Base-by-base conservation (phyloP, 1,140 invertebrate species). In the Leguminivora glycinivorella region DNA sequence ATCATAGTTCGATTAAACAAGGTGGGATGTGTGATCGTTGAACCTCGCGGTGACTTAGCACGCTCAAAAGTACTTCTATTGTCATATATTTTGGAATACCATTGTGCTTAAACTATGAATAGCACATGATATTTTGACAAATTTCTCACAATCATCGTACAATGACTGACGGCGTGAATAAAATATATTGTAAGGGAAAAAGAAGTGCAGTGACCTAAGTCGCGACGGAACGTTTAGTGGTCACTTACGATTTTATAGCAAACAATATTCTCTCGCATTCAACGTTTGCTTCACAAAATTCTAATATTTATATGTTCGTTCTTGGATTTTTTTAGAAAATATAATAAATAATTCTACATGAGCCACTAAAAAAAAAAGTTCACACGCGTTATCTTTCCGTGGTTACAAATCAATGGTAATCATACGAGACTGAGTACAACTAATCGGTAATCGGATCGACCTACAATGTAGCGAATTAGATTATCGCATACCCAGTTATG, bases 1-100 rank as follows among this genome's bases (percentile, higher is more conserved):
- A 38, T 69, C 40, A 68, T 70, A 71, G 47, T 52, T 71, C 17
- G 40, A n/a, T 43, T 17, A 43, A 43, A 43, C 17, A 17, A 43
- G 40, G 10, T 43, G 17, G 40, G 14, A 43, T 17, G 40, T 43
- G 40, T 43, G 40, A 43, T 43, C 40, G 40, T 43, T 43, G 40
- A 43, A 43, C 40, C 40, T 22, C 19, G n/a, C 47, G n/a, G 17
- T 22, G 17, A 22, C 22, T 52, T 52, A 17, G 9, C 19, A 52
- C 17, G n/a, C 6, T 52, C 0, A 5, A 52, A 9, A 52, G 19
- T 52, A 22, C 34, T 38, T 38, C 34, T 38, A 38, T 38, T 14
- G 6, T 17, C 5, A 43, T n/a, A 43, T 3, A 43, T 7, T 52
- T 52, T 19, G 47, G 47, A 43, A 43, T 52, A 52, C 47, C 17